These are phyloP conservation scores for Apeira syringaria DNA, from an alignment of 2,888 invertebrate species.

Conservation along the genomic window DNA sequence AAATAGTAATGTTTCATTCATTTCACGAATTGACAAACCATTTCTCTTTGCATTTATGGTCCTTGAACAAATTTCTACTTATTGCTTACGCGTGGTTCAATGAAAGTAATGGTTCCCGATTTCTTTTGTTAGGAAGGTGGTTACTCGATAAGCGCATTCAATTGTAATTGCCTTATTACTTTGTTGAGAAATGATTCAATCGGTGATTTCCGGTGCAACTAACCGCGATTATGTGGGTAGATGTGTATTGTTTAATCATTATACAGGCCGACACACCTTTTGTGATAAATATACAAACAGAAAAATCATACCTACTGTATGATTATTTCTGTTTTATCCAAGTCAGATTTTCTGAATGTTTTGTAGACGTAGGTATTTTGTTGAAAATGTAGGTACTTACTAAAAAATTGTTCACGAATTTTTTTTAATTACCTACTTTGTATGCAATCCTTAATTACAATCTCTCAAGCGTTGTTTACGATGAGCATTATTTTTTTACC, in stretches of 20 bases:
- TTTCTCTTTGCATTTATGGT: slow-evolving; percentile 65
- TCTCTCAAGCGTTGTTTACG: background rate
- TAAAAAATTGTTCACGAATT: no score
- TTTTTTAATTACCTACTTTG: no score
- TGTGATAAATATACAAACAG: no score
- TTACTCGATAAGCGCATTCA: slow-evolving; percentile 14
- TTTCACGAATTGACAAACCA: slow-evolving; percentile 48
- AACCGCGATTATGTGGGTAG: slow-evolving; percentile 14
- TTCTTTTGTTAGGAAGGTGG: slow-evolving; percentile 32
- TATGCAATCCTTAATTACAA: background rate
- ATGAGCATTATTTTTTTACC: background rate
- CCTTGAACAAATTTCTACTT: slow-evolving; percentile 56
- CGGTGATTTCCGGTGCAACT: slow-evolving; percentile 12
- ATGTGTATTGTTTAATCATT: background rate
- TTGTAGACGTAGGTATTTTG: no score
- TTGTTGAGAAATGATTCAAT: slow-evolving; percentile 4
- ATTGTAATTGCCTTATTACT: slow-evolving; percentile 7
- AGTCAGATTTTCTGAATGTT: no score
- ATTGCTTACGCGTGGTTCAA: slow-evolving; percentile 41
- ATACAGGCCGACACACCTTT: background rate
- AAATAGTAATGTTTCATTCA: slow-evolving; percentile 55
- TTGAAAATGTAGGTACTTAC: no score
- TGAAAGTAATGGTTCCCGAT: slow-evolving; percentile 51
- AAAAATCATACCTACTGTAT: no score
- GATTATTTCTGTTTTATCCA: no score